Evolutionary conservation across 2,888 invertebrate genomes (phyloP), one percentile per base, ranked within the genome.

Genomic region (Scaptomyza tumidula): DNA sequence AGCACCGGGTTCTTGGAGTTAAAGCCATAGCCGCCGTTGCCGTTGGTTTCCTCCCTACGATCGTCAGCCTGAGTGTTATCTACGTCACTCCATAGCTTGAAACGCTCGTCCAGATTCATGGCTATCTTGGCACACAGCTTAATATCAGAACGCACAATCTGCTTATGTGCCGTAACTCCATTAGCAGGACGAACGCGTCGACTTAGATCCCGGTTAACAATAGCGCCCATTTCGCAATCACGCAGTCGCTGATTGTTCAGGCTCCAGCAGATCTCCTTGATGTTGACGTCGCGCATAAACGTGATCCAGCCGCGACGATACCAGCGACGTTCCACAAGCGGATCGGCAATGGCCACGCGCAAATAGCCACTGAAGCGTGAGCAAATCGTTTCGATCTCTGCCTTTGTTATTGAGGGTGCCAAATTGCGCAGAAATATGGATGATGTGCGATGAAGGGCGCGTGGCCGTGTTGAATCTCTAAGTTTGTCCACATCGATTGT

Each of bases 261-360:
- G 91, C 97, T 98, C 99, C 99, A 99, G 92, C 99, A 99, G 78
- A 99, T 99, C 91, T 99, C 99, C 91, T 99, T 99, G 78, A 99
- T 99, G 92, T 99, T 99, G 48, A 99, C 98, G 89, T 98, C 97
- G 19, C 98, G 94, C 77, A 97, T 96, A 93, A 99, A 99, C 0
- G 99, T 99, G 37, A 99, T 98, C 99, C 99, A 99, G 43, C 99
- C 99, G 52, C 99, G 95, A 13, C 99, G 95, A 92, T 97, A 97
- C 96, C 99, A 99, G 45, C 98, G 95, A 24, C 99, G 94, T 90
- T 99, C 99, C 0, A 98, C 97, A 88, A 98, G 95, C 0, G 99
- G 99, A 93, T 99, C 99, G 0, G 99, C 98, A 59, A 99, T 94
- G 0, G 99, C 98, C 11, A 99, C 98, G 55, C 99, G 95, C 64